phyloP scores from a whole-genome alignment of 2,888 invertebrate species.

The Encarsia formosa region DNA sequence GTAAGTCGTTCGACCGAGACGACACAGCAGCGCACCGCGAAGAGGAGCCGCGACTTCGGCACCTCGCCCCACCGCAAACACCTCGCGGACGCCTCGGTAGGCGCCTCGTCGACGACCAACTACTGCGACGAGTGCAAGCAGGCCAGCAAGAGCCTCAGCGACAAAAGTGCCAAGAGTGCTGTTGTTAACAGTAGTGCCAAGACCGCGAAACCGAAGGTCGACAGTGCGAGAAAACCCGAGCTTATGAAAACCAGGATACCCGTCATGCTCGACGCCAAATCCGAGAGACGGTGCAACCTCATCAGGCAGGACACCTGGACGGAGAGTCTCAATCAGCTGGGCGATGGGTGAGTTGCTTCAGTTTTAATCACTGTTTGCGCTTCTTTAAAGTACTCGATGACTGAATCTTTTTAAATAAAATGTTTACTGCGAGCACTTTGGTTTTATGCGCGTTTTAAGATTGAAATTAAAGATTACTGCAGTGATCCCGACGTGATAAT shows the following conservation, averaged over 20 bases:
- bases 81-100: slow-evolving; percentile 50
- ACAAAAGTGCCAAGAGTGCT: not conserved
- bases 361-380: no score
- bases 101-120: slow-evolving; percentile 54
- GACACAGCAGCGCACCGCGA: slow-evolving; percentile 43
- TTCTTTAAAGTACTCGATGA: no score
- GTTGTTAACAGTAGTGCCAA: not conserved
- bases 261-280: slow-evolving; percentile 3
- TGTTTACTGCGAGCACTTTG: no score
- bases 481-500: no score
- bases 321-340: slow-evolving; percentile 22
- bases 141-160: slow-evolving; percentile 28
- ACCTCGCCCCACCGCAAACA: slow-evolving; percentile 50
- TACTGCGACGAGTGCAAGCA: slow-evolving; percentile 62
- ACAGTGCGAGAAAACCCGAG: not conserved
- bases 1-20: slow-evolving; percentile 48
- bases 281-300: slow-evolving; percentile 7
- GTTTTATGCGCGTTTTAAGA: no score
- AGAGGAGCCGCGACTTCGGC: slow-evolving; percentile 41
- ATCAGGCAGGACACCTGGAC: slow-evolving; percentile 26
- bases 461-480: no score
- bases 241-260: slow-evolving; percentile 23
- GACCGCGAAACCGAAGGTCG: not conserved
- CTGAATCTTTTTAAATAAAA: no score
- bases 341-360: slow-evolving; percentile 18